These are phyloP conservation scores for Solea solea DNA, from an alignment of 2,113 vertebrate genomes.

Conservation along the genomic window DNA sequence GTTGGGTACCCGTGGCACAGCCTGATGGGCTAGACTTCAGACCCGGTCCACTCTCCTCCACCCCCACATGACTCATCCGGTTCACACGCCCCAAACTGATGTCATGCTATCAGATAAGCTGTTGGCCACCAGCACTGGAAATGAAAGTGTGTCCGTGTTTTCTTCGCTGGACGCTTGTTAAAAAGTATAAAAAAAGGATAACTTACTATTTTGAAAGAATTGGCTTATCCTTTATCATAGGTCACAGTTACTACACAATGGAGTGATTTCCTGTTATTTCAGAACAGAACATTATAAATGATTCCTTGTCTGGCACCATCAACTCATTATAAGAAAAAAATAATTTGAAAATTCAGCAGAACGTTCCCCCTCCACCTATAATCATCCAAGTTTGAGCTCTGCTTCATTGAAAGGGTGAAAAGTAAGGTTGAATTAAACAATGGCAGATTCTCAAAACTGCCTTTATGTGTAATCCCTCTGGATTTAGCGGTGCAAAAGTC, in stretches of 20 bases:
- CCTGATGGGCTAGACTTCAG: slow-evolving; percentile 34
- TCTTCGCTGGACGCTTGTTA: not conserved
- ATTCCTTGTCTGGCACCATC: slow-evolving; percentile 14
- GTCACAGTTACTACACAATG: slow-evolving; percentile 13
- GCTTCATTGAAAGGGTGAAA: slow-evolving; percentile 40
- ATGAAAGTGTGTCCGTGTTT: slow-evolving; percentile 9
- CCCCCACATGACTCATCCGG: slow-evolving; percentile 53
- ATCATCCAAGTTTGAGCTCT: slow-evolving; percentile 25
- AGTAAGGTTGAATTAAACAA: slow-evolving; percentile 34
- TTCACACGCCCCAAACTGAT: slow-evolving; percentile 58
- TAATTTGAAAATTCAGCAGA: slow-evolving; percentile 2
- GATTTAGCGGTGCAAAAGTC: slow-evolving; percentile 37
- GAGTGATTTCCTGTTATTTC: slow-evolving; percentile 11
- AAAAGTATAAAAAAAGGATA: slow-evolving; percentile 5
- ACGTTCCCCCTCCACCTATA: slow-evolving; percentile 30
- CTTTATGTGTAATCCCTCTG: slow-evolving; percentile 43
- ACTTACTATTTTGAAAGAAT: slow-evolving; percentile 13
- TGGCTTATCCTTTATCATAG: not conserved
- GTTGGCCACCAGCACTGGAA: slow-evolving; percentile 19
- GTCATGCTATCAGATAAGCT: slow-evolving; percentile 31
- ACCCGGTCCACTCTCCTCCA: slow-evolving; percentile 28
- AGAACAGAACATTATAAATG: slow-evolving; percentile 5
- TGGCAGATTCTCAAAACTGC: not conserved
- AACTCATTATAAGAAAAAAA: slow-evolving; percentile 15
- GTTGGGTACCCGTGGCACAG: slow-evolving; percentile 37